phyloP scores from a whole-genome alignment of 1,140 invertebrate genomes.

The Drosophila kohkoa region DNA sequence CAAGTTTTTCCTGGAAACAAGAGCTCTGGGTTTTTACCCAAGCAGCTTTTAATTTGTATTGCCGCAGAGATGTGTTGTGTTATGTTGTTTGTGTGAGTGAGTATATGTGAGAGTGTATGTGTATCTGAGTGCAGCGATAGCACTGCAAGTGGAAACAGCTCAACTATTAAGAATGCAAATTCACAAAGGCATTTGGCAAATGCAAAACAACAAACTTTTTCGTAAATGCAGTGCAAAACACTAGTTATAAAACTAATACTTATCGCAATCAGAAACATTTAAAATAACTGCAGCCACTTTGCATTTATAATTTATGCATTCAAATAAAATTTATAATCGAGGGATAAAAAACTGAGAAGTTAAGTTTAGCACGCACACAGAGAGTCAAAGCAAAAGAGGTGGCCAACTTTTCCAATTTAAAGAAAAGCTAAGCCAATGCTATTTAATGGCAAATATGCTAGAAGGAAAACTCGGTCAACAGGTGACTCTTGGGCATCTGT shows the following conservation, averaged over 20 bases:
- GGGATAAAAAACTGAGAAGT: not conserved
- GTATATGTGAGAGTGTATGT: constrained; percentile 5
- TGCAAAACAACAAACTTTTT: constrained; percentile 47
- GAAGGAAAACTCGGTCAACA: not conserved
- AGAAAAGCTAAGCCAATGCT: no score
- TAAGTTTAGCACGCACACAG: no score
- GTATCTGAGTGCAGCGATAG: constrained; percentile 10
- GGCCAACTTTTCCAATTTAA: no score
- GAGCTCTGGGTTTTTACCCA: constrained; percentile 27
- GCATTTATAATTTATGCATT: constrained; percentile 48
- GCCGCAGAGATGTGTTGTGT: not conserved
- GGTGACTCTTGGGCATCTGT: not conserved
- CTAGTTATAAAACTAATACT: constrained; percentile 27
- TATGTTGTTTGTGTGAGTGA: not conserved
- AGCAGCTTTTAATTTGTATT: constrained; percentile 23
- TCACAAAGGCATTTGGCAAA: constrained; percentile 5
- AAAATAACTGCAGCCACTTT: constrained; percentile 40
- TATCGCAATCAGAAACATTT: constrained; percentile 4
- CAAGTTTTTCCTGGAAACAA: constrained; percentile 53
- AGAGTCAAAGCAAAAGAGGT: no score
- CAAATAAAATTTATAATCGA: constrained; percentile 19
- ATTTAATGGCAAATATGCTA: not conserved
- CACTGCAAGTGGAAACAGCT: not conserved
- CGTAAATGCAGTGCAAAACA: constrained; percentile 39
- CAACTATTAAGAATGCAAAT: constrained; percentile 16